Base-by-base conservation (phyloP, 2,888 invertebrate genomes). In the Meteorus cinctellus region DNA sequence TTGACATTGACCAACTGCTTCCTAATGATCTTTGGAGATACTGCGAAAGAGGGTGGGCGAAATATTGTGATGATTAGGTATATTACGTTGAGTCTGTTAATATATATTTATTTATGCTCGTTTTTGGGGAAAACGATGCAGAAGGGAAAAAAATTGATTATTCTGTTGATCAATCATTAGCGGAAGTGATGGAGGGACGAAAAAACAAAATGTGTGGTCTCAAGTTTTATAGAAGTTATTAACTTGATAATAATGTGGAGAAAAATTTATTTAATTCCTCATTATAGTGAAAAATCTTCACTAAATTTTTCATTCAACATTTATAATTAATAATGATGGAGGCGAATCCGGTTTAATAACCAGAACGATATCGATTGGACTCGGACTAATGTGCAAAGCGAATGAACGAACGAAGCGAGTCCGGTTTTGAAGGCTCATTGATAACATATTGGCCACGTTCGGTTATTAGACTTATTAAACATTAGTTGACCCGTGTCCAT, bases 1-100 rank as follows among this genome's bases (percentile, higher is more conserved):
- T 10, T 73, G 76, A 76, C 76, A 76, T 76, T 76, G 76, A 76
- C 72, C 76, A 76, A 76, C 72, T 74, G 77, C 72, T 69, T 51
- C 75, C 55, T 72, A 66, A 78, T 74, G 48, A 51, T 76, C 59
- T 71, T 65, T 12, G 45, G 70, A 70, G 34, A 16, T 36, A 5
- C 24, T 65, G 65, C 19, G 24, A 31, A 36, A 16, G 55, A 55
- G 62, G 45, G 55, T 10, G 27, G 34, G 29, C 8, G 14, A 60
- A 59, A 59, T 59, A 51, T 71, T 71, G 55, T 19, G 19, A 19
- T 55, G 8, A 55, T 19, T 55, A 55, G 8, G 19, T 19, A 55
- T 55, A 55, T 8, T 19, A 24, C 55, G n/a, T 1, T 55, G n/a
- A 55, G n/a, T n/a, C n/a, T 69, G 19, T 51, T 31, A 19, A 70